Conservation (phyloP, 2,888 invertebrate genomes). For the Lepidochitona cinerea region DNA sequence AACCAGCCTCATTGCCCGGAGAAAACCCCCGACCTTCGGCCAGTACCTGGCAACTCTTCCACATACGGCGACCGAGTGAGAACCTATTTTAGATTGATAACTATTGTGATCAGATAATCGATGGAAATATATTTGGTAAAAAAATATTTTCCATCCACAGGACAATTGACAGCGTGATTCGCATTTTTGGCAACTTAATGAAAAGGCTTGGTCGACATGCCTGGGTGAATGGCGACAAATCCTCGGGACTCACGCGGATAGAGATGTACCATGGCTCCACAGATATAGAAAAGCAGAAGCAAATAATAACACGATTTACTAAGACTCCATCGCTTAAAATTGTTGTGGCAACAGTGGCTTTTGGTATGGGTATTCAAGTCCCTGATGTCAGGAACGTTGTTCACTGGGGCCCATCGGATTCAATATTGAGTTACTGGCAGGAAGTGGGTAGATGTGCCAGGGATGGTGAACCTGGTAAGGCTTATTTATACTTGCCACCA, state of each 20-base stretch:
- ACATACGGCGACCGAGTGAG: too few relatives aligned
- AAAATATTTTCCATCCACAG: too few relatives aligned
- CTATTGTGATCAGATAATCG: too few relatives aligned
- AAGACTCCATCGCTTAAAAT: not conserved
- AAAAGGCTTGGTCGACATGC: not conserved
- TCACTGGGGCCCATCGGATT: not conserved
- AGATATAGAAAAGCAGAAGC: not conserved
- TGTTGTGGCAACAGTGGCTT: not conserved
- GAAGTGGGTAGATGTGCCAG: not conserved
- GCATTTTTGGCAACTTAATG: not conserved
- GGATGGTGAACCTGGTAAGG: not conserved
- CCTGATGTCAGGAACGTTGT: not conserved
- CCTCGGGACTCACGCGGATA: not conserved
- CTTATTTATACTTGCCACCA: not conserved
- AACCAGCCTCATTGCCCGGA: too few relatives aligned
- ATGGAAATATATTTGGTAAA: too few relatives aligned
- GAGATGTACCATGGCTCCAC: not conserved
- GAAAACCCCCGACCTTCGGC: too few relatives aligned
- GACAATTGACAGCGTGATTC: not conserved
- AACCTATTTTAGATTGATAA: too few relatives aligned
- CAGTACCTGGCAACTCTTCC: too few relatives aligned
- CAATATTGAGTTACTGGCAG: not conserved
- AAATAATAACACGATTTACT: not conserved
- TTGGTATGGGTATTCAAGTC: not conserved
- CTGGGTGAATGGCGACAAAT: not conserved